Conservation (phyloP, 2,888 invertebrate genomes). For the Euproctis similis region DNA sequence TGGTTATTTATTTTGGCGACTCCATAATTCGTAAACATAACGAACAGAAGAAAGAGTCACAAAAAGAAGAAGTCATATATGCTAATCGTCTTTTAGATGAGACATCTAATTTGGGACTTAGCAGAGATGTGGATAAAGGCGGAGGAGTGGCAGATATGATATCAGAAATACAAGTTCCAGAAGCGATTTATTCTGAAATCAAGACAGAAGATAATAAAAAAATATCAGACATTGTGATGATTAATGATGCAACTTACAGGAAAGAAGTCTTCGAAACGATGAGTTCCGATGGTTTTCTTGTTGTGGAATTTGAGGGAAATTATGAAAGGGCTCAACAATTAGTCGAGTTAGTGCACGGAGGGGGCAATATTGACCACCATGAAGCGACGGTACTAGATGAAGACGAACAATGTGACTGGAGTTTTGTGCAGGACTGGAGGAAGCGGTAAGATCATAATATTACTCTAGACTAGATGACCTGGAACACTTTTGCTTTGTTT, state of each 20-base stretch:
- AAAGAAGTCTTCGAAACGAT: constrained; percentile 58
- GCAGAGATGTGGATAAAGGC: constrained; percentile 49
- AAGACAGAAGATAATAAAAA: constrained; percentile 39
- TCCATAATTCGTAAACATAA: constrained; percentile 73
- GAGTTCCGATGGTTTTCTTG: constrained; percentile 73
- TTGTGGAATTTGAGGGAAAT: constrained; percentile 78
- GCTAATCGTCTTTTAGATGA: constrained; percentile 56
- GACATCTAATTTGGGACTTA: constrained; percentile 44
- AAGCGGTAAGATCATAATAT: constrained; percentile 70
- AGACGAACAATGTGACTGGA: constrained; percentile 80
- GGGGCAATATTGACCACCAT: constrained; percentile 55
- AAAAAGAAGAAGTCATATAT: constrained; percentile 60
- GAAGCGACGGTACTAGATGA: constrained; percentile 65
- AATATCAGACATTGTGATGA: constrained; percentile 37
- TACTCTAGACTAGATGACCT: constrained; percentile 34
- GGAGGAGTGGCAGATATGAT: constrained; percentile 49
- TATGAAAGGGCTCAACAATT: constrained; percentile 77
- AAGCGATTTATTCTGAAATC: constrained; percentile 65
- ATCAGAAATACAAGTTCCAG: constrained; percentile 59
- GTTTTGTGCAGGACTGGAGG: constrained; percentile 84
- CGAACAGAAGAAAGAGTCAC: constrained; percentile 59
- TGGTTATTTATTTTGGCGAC: constrained; percentile 84
- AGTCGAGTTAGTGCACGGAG: constrained; percentile 74
- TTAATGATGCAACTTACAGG: constrained; percentile 62
- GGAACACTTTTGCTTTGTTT: constrained; percentile 40